Percentiles rank a stretch among this genome's conserved stretches.
Conservation (phyloP, 2,797 vertebrate genomes). For the Scomberomorus guttatus region DNA sequence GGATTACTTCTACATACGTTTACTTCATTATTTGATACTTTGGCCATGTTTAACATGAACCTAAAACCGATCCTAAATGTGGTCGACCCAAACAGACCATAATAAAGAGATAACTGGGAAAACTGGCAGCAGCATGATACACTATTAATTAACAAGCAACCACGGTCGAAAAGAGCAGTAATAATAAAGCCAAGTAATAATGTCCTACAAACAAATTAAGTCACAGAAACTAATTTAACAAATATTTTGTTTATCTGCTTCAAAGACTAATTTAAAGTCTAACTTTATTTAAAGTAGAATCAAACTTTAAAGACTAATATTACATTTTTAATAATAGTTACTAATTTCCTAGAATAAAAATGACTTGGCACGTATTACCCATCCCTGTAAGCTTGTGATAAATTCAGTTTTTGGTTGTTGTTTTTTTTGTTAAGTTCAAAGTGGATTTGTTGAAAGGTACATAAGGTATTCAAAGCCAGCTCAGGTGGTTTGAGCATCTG, state of each 20-base stretch:
- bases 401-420: too few species aligned
- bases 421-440: background rate
- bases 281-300: too few species aligned
- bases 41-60: too few species aligned
- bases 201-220: background rate
- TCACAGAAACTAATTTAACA: background rate
- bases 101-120: background rate
- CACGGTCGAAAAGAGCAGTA: background rate
- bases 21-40: too few species aligned
- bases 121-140: background rate
- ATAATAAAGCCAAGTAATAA: background rate
- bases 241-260: background rate
- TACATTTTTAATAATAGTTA: too few species aligned
- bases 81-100: background rate
- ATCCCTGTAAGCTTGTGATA: too few species aligned
- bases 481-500: background rate
- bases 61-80: too few species aligned
- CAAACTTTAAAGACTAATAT: too few species aligned
- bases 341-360: too few species aligned
- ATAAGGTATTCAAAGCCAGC: background rate
- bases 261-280: background rate
- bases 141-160: background rate
- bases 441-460: background rate
- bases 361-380: too few species aligned
- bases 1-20: too few species aligned